Conservation (phyloP, 2,888 invertebrate genomes). For the Phragmatobia fuliginosa region DNA sequence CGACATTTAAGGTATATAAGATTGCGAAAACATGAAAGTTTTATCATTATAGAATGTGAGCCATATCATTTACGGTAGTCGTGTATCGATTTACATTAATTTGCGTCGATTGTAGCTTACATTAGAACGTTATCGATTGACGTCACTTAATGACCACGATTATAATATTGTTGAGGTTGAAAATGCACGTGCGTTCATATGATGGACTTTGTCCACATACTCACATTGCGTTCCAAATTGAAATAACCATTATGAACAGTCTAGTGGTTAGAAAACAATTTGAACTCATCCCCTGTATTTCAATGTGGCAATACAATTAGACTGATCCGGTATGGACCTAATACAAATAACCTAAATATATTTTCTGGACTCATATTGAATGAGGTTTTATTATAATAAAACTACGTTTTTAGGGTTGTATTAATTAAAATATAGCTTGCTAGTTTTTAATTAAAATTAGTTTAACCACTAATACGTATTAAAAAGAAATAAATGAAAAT, state of each 20-base stretch:
- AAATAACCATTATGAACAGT: neutral
- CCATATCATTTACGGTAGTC: neutral
- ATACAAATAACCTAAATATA: too few species aligned
- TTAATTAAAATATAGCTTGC: too few species aligned
- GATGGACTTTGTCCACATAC: neutral
- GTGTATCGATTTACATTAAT: neutral
- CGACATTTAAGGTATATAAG: too few species aligned
- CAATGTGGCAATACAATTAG: too few species aligned
- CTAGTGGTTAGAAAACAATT: neutral
- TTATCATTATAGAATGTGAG: neutral
- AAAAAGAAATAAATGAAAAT: too few species aligned
- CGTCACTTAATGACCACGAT: neutral
- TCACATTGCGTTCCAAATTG: neutral
- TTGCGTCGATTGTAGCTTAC: neutral
- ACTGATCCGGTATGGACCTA: too few species aligned
- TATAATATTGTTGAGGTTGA: constrained; percentile 2
- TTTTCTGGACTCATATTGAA: too few species aligned
- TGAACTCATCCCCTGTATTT: neutral
- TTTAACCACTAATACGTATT: too few species aligned
- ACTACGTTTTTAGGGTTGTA: too few species aligned
- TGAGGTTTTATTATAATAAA: too few species aligned
- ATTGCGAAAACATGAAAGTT: neutral
- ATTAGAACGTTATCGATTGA: neutral
- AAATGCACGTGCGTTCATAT: neutral
- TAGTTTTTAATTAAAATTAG: too few species aligned